Conservation (phyloP, 2,888 invertebrate species). For the Latrodectus elegans region DNA sequence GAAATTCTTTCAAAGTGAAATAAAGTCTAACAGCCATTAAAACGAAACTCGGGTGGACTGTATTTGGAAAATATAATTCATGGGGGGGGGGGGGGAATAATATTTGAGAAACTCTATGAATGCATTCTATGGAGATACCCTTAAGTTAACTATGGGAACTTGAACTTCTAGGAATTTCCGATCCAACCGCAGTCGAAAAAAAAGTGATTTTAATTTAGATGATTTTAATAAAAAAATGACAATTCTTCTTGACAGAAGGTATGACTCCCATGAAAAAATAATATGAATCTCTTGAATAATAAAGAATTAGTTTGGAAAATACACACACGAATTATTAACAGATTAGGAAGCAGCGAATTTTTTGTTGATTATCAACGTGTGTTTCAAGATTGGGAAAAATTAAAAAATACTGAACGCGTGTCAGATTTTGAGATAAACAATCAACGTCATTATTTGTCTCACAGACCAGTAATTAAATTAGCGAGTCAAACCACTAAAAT, state of each 20-base stretch:
- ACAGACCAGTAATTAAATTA: conserved; percentile 27
- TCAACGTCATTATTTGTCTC: neutral
- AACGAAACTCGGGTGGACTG: too few species aligned
- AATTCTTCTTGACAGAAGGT: neutral
- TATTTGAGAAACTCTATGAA: neutral
- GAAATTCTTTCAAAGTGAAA: too few species aligned
- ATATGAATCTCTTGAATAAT: conserved; percentile 20
- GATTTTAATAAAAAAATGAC: neutral
- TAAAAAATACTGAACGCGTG: conserved; percentile 12
- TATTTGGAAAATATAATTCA: neutral
- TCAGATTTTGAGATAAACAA: neutral
- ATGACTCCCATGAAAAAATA: conserved; percentile 10
- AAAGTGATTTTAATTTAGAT: neutral
- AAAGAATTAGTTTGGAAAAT: conserved; percentile 23
- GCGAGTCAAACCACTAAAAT: conserved; percentile 13
- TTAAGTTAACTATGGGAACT: neutral
- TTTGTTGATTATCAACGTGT: conserved; percentile 20
- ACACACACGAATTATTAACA: conserved; percentile 22
- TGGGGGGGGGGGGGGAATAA: neutral
- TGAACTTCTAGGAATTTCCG: neutral
- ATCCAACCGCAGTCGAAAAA: neutral
- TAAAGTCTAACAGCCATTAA: too few species aligned
- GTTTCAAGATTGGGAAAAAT: conserved; percentile 19
- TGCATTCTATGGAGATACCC: neutral
- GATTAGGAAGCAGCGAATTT: conserved; percentile 2